phyloP scores from a whole-genome alignment of 2,797 vertebrate genomes.

The Buceros bicornis region DNA sequence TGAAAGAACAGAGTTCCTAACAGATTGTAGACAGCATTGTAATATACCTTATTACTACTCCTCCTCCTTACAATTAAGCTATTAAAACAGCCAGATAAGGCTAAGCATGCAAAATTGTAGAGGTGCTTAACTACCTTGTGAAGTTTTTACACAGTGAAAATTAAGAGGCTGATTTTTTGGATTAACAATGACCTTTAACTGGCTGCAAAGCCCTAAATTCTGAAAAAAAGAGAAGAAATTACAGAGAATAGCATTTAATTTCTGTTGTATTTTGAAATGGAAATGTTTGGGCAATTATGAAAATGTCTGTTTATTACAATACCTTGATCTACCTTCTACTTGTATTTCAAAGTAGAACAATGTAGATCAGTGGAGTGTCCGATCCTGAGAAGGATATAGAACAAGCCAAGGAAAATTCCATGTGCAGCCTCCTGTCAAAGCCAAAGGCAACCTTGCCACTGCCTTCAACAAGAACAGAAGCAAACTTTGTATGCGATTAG shows the following conservation, averaged over 20 bases:
- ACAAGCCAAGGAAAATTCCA: background rate
- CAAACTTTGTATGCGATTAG: background rate
- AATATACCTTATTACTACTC: background rate
- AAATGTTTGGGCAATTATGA: background rate
- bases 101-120: background rate
- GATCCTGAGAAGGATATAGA: background rate
- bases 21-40: rapidly evolving
- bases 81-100: background rate
- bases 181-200: background rate
- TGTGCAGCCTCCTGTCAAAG: background rate
- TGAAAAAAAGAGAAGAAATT: background rate
- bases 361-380: background rate
- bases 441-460: background rate
- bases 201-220: background rate
- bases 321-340: background rate
- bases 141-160: background rate
- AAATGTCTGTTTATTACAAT: background rate
- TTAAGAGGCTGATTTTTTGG: background rate
- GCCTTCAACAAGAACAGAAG: background rate
- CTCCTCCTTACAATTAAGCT: background rate
- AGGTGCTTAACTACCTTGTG: background rate
- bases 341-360: background rate
- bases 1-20: background rate
- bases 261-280: background rate
- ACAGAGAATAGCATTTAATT: background rate